Conservation (phyloP, 2,888 invertebrate species). For the Malthinus flaveolus region DNA sequence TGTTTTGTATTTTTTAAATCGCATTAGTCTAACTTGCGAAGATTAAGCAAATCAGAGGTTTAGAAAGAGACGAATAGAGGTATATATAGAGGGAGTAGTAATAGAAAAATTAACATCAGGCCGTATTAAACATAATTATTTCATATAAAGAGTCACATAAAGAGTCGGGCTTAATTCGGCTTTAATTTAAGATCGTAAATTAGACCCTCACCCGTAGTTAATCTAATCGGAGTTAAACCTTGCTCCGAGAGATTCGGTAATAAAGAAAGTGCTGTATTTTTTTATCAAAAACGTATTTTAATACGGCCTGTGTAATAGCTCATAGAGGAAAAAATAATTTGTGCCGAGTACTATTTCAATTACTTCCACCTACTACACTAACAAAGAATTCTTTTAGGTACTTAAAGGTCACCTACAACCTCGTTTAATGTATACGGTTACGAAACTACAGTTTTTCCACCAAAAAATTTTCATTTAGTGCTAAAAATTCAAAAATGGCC, state of each 20-base stretch:
- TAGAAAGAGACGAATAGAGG: slow-evolving; percentile 21
- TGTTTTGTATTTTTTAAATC: slow-evolving; percentile 9
- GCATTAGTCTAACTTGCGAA: slow-evolving; percentile 18
- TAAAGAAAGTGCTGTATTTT: neutral
- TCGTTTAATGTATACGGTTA: neutral
- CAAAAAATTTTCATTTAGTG: too few relatives aligned
- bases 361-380: slow-evolving; percentile 32
- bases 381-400: slow-evolving; percentile 24
- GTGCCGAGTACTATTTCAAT: slow-evolving; percentile 31
- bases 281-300: neutral
- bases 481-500: too few relatives aligned
- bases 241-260: too few relatives aligned
- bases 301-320: slow-evolving; percentile 1
- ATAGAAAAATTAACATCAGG: slow-evolving; percentile 17
- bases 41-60: slow-evolving; percentile 25
- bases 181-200: neutral
- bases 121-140: neutral
- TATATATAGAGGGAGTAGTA: slow-evolving; percentile 24
- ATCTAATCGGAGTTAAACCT: neutral
- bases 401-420: slow-evolving; percentile 22
- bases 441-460: too few relatives aligned
- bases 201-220: neutral
- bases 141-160: too few relatives aligned
- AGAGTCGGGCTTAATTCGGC: neutral
- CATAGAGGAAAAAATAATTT: slow-evolving; percentile 35